Conservation (phyloP, 2,113 vertebrate genomes). For the Drymodes brunneopygia region DNA sequence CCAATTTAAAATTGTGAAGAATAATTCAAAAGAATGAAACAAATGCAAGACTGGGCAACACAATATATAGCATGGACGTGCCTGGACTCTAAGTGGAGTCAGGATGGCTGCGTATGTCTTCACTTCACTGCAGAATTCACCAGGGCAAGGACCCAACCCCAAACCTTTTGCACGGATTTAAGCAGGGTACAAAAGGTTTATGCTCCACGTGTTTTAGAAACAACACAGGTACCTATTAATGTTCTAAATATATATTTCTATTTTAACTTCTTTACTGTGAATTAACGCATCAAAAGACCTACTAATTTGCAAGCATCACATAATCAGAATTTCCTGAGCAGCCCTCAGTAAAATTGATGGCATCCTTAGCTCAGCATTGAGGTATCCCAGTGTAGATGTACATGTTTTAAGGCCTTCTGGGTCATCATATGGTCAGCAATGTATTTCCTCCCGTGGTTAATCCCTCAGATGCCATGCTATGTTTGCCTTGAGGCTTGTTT, state of each 20-base stretch:
- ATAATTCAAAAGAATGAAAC: constrained; percentile 1
- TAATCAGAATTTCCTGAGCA: not conserved
- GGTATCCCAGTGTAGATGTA: not conserved
- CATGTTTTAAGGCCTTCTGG: not conserved
- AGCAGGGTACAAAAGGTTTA: not conserved
- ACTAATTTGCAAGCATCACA: not conserved
- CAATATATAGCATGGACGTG: not conserved
- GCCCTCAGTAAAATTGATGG: not conserved
- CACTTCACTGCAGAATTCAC: not conserved
- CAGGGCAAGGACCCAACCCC: not conserved
- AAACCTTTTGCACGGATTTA: not conserved
- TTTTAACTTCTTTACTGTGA: not conserved
- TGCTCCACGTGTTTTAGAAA: not conserved
- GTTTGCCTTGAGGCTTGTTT: constrained; percentile 39
- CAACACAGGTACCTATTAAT: not conserved
- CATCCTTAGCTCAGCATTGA: not conserved
- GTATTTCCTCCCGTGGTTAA: not conserved
- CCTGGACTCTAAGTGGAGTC: not conserved
- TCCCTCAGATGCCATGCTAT: not conserved
- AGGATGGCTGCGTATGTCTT: accelerated
- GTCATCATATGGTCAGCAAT: not conserved
- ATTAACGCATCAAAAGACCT: not conserved
- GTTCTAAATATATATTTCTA: not conserved
- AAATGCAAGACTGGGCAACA: not conserved
- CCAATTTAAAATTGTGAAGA: not conserved